Evolutionary conservation across 2,113 vertebrate genomes (phyloP), one percentile per base, ranked within the genome.

Genomic region (Epinephelus lanceolatus): DNA sequence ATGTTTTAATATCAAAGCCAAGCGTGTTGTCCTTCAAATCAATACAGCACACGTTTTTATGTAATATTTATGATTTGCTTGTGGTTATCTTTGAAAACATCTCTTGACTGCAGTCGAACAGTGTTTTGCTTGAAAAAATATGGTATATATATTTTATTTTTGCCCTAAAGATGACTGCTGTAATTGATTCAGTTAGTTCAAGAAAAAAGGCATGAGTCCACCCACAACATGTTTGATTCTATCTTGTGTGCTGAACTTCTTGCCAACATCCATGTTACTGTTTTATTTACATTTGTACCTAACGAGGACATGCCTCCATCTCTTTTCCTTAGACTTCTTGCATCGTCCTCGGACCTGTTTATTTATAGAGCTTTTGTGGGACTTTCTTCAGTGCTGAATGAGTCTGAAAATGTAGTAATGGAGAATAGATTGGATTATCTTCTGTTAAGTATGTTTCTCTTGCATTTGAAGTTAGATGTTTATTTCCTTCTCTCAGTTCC

Each of bases 1-100:
- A 40, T 10, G 82, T 70, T 82, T 80, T 40, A n/a, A 55, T 80
- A 77, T 88, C 66, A 81, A 81, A 89, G 67, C 63, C 19, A 51
- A 81, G 65, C 7, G 37, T 56, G 33, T 23, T 62, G 51, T 78
- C 17, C 60, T 62, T 77, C 65, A 84, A 56, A 76, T 81, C 71
- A 71, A 66, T 55, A 42, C 23, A 10, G 27, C 53, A 56, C 40
- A 66, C 59, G 0, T 23, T 57, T 79, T 23, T n/a, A 78, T 86
- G 66, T 57, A 70, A 71, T 65, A 86, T 88, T 86, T 47, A 88
- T 66, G n/a, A 52, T 66, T 42, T 52, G 8, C 42, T 56, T 40
- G 33, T 42, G 25, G 49, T 61, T 42, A 18, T 70, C 42, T 84
- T 81, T 75, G 13, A 80, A 72, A 71, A 33, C 57, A 37, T 51